phyloP scores from a whole-genome alignment of 2,888 invertebrate genomes.

The Eupithecia inturbata region DNA sequence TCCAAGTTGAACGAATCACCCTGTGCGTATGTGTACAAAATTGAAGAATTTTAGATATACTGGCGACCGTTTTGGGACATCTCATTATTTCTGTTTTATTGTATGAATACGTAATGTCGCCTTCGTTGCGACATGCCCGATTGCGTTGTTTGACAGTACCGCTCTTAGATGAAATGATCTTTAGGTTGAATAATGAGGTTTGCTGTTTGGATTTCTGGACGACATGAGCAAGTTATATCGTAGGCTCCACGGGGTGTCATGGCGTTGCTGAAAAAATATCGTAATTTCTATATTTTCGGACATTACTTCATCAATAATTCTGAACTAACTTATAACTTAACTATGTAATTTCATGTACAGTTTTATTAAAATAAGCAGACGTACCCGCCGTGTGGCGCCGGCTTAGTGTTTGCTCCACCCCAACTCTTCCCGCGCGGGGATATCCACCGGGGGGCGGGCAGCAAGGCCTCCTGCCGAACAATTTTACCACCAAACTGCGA shows the following conservation, averaged over 20 bases:
- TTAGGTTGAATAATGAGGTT: neutral
- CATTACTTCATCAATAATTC: no score
- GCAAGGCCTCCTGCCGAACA: no score
- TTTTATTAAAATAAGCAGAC: no score
- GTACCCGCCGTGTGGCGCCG: no score
- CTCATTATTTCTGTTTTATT: conserved; percentile 82
- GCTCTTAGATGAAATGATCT: neutral
- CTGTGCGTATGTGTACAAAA: conserved; percentile 23
- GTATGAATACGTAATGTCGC: conserved; percentile 77
- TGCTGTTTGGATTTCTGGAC: neutral
- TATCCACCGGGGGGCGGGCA: no score
- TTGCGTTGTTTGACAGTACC: conserved; percentile 61
- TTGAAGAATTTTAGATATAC: conserved; percentile 46
- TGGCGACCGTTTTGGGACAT: conserved; percentile 60
- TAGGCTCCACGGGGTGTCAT: neutral
- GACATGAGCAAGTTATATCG: neutral
- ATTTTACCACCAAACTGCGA: no score
- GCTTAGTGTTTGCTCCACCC: no score
- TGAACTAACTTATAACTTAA: no score
- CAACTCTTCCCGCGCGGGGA: no score
- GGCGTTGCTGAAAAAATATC: neutral
- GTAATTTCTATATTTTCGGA: neutral
- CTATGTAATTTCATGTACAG: no score
- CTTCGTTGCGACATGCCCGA: conserved; percentile 74
- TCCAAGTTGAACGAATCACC: conserved; percentile 9